phyloP scores from a whole-genome alignment of 2,113 vertebrate species.

The Myotis davidii region DNA sequence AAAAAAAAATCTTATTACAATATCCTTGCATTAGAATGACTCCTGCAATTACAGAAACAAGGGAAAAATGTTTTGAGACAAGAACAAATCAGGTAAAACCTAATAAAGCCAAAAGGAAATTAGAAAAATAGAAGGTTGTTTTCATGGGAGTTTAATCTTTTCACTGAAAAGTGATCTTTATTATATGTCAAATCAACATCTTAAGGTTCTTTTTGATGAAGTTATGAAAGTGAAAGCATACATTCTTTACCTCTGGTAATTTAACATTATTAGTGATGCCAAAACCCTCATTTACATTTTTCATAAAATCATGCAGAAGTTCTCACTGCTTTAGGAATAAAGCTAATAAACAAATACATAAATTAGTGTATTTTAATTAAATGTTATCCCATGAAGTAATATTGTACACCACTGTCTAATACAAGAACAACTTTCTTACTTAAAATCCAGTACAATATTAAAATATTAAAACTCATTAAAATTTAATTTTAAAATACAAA shows the following conservation, averaged over 20 bases:
- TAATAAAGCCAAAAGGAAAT: conserved; percentile 85
- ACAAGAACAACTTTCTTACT: conserved; percentile 80
- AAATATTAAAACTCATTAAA: conserved; percentile 88
- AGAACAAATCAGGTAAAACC: conserved; percentile 85
- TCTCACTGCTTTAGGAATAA: conserved; percentile 96
- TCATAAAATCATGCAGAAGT: conserved; percentile 91
- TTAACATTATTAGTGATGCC: conserved; percentile 86
- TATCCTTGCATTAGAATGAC: conserved; percentile 73
- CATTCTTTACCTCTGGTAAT: conserved; percentile 84
- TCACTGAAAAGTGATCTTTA: conserved; percentile 64
- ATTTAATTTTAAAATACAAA: conserved; percentile 86
- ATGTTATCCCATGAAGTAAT: conserved; percentile 85
- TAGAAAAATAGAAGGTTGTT: conserved; percentile 82
- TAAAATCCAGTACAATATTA: conserved; percentile 84
- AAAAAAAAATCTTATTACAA: conserved; percentile 51
- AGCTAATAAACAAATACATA: conserved; percentile 97
- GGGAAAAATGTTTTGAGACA: conserved; percentile 83
- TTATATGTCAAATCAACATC: conserved; percentile 63
- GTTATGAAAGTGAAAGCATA: conserved; percentile 80
- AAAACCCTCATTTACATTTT: conserved; percentile 95
- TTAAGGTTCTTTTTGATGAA: conserved; percentile 73
- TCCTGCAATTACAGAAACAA: conserved; percentile 63
- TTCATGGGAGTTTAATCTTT: conserved; percentile 76
- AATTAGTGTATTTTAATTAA: conserved; percentile 96
- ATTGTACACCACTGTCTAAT: conserved; percentile 83